These are phyloP conservation scores for Phalera bucephala DNA, from an alignment of 2,888 invertebrate genomes.

Conservation along the genomic window DNA sequence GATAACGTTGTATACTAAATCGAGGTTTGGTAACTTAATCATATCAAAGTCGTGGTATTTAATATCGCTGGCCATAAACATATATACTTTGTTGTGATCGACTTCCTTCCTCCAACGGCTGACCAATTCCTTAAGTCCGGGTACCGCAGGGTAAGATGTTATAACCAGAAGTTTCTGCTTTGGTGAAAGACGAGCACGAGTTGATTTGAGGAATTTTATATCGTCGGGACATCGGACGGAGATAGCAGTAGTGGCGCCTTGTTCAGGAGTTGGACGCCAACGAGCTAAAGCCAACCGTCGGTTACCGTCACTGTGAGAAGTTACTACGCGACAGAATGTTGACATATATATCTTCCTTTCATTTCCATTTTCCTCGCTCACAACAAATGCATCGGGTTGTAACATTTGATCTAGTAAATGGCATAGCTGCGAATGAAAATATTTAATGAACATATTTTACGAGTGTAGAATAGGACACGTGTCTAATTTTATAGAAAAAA, in stretches of 20 bases:
- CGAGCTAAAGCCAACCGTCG: too few relatives aligned
- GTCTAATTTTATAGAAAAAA: too few relatives aligned
- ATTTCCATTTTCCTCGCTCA: too few relatives aligned
- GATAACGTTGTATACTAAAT: slow-evolving; percentile 42
- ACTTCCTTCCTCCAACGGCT: neutral
- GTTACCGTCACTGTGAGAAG: too few relatives aligned
- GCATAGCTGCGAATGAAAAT: neutral
- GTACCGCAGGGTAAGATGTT: neutral
- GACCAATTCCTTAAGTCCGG: neutral
- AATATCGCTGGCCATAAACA: slow-evolving; percentile 43
- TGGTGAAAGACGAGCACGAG: neutral
- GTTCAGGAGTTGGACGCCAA: too few relatives aligned
- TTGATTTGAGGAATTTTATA: neutral
- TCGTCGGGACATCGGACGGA: neutral
- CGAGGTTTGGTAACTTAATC: slow-evolving; percentile 40
- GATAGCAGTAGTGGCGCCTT: neutral
- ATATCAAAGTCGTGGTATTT: slow-evolving; percentile 30
- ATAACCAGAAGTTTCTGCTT: neutral
- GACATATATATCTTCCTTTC: too few relatives aligned
- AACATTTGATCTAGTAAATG: slow-evolving; percentile 4
- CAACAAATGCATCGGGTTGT: too few relatives aligned
- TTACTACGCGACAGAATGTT: too few relatives aligned
- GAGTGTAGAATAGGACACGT: too few relatives aligned
- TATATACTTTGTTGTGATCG: neutral
- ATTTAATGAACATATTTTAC: neutral